Base-by-base conservation (phyloP, 30 jellyfish, hydroid and myxozoan species). In the Rhopilema esculentum region DNA sequence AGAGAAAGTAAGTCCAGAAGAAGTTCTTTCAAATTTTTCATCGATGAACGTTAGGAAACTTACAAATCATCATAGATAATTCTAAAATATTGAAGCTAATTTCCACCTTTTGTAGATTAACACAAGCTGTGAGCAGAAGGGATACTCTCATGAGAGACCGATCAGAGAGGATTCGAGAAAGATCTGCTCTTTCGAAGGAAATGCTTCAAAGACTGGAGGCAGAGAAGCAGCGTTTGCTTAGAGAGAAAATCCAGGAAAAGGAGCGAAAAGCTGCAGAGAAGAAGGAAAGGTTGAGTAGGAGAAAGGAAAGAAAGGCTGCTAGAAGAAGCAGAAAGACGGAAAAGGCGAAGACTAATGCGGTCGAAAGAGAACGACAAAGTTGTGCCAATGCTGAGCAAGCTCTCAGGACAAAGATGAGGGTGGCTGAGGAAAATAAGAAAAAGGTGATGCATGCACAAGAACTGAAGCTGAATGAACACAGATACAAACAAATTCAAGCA, bases 201-300 rank as follows among this genome's bases (percentile, higher is more conserved):
- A 69, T 69, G 79, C 51, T 69, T 8, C 48, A 69, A 17, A 24
- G 79, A 24, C 51, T 69, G 51, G 79, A 69, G 52, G 51, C 79
- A 1, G 79, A 69, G 51, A 69, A 69, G 79, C 79, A 69, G 29
- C 65, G 83, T 24, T 29, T 72, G 83, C 25, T 72, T 66, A 12
- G 22, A 26, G 83, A 72, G 20, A 72, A 31, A 57, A 23, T 72
- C 20, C 6, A 72, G 27, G 30, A 30, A 4, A 72, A 72, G 49
- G 83, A 72, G 49, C 27, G 83, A 17, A 20, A 31, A 28, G 26
- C 67, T 8, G 15, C 31, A 30, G 26, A 16, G 79, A 24, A 4
- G 20, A 69, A 69, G 79, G 52, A 69, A 69, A 28, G 52, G 9
- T 69, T 69, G 79, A 24, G 23, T 2, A 69, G 16, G 30, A 22